Evolutionary conservation across 2,113 vertebrate species (phyloP), one percentile per base, ranked within the genome.

Genomic region (Istiophorus platypterus): DNA sequence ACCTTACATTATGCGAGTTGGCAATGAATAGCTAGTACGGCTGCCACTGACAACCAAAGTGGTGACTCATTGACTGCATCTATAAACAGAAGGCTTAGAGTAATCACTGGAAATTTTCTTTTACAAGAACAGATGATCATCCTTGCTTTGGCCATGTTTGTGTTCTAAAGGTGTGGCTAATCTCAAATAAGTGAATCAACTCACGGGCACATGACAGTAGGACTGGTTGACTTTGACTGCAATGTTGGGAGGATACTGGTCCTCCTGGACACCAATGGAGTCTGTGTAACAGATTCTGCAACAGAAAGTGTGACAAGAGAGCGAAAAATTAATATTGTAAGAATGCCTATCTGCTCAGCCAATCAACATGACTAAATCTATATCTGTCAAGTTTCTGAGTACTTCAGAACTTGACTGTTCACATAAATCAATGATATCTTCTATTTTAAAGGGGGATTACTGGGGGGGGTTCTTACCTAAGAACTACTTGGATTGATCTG

Each of bases 201-300:
- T 96, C 86, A 99, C 98, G 74, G 98, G 98, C 76, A 99, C 98
- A 0, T 98, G 99, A 95, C 98, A 99, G 94, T 98, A 99, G 86
- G 97, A 98, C 89, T 99, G 98, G 91, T 99, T 99, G 80, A 99
- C 98, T 94, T 98, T 99, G 83, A 99, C 97, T 0, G 98, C 97
- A 3, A 99, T 97, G 92, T 99, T 98, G 11, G 98, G 98, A 22
- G 98, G 98, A 91, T 99, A 99, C 90, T 99, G 98, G 91, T 99
- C 98, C 92, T 99, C 98, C 92, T 99, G 98, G 34, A 97, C 96
- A 78, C 95, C 95, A 70, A 96, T 97, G 41, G 97, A 96, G 88
- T 99, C 97, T 72, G 98, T 97, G 94, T 99, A 99, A 91, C 98
- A 99, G 94, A 99, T 99, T 93, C 98, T 99, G 93, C 7, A 90